A percentile compares a stretch with the other conserved stretches of the same genome.
phyloP scores from a whole-genome alignment of 2,797 vertebrate species.

The Tamandua tetradactyla region DNA sequence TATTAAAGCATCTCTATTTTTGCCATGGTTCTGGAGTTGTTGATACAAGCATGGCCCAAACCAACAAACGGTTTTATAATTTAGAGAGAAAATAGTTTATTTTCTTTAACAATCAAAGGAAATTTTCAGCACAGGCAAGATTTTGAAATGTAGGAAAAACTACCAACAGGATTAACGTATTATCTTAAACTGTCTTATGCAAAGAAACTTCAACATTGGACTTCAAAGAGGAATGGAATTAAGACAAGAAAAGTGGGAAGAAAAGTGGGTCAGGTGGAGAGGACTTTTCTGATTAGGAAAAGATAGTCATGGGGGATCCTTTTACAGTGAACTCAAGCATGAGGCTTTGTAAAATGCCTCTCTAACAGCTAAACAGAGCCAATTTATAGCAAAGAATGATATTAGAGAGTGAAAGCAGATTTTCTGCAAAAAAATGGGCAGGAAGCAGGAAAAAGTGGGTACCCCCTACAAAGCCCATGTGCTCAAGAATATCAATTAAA shows the following conservation, averaged over 20 bases:
- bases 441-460: background rate
- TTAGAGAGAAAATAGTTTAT: conserved; percentile 32
- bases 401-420: background rate
- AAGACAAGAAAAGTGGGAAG: conserved; percentile 60
- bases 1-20: conserved; percentile 45
- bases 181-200: conserved; percentile 66
- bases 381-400: background rate
- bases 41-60: background rate
- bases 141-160: conserved; percentile 54
- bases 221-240: conserved; percentile 70
- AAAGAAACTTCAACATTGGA: conserved; percentile 56
- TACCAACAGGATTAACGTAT: conserved; percentile 67
- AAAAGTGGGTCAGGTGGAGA: conserved; percentile 65
- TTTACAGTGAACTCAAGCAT: conserved; percentile 23
- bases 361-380: background rate
- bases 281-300: conserved; percentile 47
- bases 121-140: conserved; percentile 36
- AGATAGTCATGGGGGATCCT: background rate
- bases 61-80: conserved; percentile 30
- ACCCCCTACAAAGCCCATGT: background rate
- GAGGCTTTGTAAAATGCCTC: background rate
- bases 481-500: background rate
- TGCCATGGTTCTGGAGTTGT: background rate
- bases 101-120: conserved; percentile 55
- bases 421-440: background rate